Base-by-base conservation (phyloP, 2,113 vertebrate genomes). In the Crotalus helleri region DNA sequence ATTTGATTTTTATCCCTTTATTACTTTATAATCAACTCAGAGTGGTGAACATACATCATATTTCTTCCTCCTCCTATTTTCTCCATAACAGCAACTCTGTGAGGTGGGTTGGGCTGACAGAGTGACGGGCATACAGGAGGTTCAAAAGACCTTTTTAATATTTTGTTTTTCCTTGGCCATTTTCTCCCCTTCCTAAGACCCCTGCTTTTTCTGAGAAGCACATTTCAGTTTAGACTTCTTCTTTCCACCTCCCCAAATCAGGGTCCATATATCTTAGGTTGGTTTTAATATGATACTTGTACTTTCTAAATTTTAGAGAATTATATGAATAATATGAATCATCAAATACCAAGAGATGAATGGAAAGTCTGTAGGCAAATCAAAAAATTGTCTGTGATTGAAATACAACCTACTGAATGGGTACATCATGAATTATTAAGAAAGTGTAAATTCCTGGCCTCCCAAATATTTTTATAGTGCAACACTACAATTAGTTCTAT, bases 341-440 rank as follows among this genome's bases (percentile, higher is more conserved):
- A 26, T 11, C 7, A 86, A 57, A 44, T 54, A 85, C 10, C 46
- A 86, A 5, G 1, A 55, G 8, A 46, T 44, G 29, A 58, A 10
- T 10, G 19, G 33, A 44, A 93, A 85, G 1, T 29, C 54, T 46
- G 8, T n/a, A 46, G 33, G 53, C 17, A 88, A 88, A 93, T 19
- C 4, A 88, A 74, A 90, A 85, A 19, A 19, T 10, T 55, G 17
- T 61, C 19, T 81, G 64, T 11, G 59, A 53, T 46, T 92, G 89
- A 93, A 92, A 11, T 29, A 26, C 93, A 95, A 53, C 8, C 89
- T 0, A 85, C 46, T 61, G 85, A 95, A 88, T 1, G 1, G 69
- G 64, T 6, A 0, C 11, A 59, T 23, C 39, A 23, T 0, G 8
- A 93, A 89, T 57, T 91, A 91, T 85, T 92, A 91, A 90, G 93